phyloP scores from a whole-genome alignment of 2,888 invertebrate genomes.

The Rhimphoctona megacephalus region DNA sequence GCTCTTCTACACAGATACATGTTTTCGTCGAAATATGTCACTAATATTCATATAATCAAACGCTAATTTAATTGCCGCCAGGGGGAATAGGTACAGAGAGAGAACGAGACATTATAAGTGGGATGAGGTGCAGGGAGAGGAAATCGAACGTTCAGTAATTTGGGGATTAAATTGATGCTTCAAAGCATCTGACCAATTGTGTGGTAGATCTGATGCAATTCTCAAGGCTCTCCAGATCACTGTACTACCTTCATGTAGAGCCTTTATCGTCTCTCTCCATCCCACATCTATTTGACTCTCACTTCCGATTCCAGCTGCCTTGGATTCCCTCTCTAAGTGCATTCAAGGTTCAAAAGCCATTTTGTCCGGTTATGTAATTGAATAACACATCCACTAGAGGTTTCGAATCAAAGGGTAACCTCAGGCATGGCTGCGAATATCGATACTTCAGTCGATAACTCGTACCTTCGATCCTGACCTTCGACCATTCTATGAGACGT shows the following conservation, averaged over 20 bases:
- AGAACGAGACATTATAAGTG: neutral
- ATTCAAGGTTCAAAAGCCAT: slow-evolving; percentile 41
- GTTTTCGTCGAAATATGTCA: neutral
- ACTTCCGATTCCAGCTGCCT: neutral
- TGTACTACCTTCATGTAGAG: neutral
- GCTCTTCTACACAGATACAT: neutral
- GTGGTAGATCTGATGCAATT: slow-evolving; percentile 46
- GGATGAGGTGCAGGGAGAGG: neutral
- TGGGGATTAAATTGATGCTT: slow-evolving; percentile 50
- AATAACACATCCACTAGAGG: slow-evolving; percentile 19
- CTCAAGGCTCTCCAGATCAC: slow-evolving; percentile 36
- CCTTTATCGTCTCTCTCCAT: slow-evolving; percentile 15
- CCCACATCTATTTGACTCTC: neutral
- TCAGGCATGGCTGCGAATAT: slow-evolving; percentile 15
- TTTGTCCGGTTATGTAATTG: slow-evolving; percentile 53
- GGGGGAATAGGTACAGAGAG: slow-evolving; percentile 2
- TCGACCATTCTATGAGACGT: neutral
- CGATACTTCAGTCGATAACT: neutral
- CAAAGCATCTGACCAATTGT: slow-evolving; percentile 55
- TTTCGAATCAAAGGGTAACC: slow-evolving; percentile 51
- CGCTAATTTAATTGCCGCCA: slow-evolving; percentile 46
- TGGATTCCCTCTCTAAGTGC: slow-evolving; percentile 1
- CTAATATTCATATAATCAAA: slow-evolving; percentile 45
- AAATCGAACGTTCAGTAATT: slow-evolving; percentile 45
- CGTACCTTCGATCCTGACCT: slow-evolving; percentile 19